These are phyloP conservation scores for Ochropleura leucogaster DNA, from an alignment of 2,888 invertebrate genomes.

Conservation along the genomic window DNA sequence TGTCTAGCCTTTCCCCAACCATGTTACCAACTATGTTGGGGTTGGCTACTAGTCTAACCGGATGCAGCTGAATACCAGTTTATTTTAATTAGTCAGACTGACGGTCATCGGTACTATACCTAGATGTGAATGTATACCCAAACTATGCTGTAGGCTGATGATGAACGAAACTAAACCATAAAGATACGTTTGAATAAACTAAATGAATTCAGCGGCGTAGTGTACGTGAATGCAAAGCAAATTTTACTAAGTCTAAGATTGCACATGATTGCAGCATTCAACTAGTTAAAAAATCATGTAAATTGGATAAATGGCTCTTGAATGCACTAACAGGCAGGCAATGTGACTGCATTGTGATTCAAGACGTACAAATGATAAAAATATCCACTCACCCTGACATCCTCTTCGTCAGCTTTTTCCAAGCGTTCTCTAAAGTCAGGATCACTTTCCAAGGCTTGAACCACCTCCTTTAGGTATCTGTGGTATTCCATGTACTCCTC, in stretches of 20 bases:
- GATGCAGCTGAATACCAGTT: too few species aligned
- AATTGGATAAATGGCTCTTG: conserved; percentile 31
- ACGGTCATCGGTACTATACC: background rate
- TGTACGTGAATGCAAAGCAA: conserved; percentile 21
- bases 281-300: conserved; percentile 11
- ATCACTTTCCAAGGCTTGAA: conserved; percentile 97
- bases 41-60: too few species aligned
- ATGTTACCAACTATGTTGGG: too few species aligned
- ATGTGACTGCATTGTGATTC: conserved; percentile 4
- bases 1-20: too few species aligned
- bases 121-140: background rate
- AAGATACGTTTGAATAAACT: background rate
- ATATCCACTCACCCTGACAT: conserved; percentile 93
- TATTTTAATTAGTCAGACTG: too few species aligned
- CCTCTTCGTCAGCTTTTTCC: conserved; percentile 95
- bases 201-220: background rate
- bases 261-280: conserved; percentile 32
- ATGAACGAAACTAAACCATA: background rate
- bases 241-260: conserved; percentile 20
- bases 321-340: background rate
- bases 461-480: conserved; percentile 97
- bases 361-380: background rate
- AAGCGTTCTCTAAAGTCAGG: conserved; percentile 95
- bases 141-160: background rate
- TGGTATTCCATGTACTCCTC: conserved; percentile 94